Percentiles rank a stretch among this genome's conserved stretches.
Evolutionary conservation across 2,888 invertebrate genomes (phyloP).

Genomic region (Polia nebulosa): DNA sequence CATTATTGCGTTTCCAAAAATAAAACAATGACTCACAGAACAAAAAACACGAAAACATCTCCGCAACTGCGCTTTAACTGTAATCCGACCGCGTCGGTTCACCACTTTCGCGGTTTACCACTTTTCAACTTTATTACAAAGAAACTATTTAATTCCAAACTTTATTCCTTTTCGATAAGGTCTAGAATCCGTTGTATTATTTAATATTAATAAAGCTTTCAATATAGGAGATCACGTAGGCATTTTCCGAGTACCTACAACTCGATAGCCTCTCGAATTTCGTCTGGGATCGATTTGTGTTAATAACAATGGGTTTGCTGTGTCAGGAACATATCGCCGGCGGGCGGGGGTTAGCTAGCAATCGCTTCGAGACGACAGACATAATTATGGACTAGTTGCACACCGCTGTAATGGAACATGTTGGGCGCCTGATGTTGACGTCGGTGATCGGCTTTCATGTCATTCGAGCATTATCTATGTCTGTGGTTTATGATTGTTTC

Average conservation of each 20-base stretch:
- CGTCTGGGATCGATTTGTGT: conserved; percentile 58
- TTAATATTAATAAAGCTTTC: conserved; percentile 54
- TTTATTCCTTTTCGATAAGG: conserved; percentile 28
- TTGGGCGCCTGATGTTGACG: conserved; percentile 37
- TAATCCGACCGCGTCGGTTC: conserved; percentile 55
- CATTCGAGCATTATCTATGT: conserved; percentile 26
- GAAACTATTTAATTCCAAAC: conserved; percentile 41
- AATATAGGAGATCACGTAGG: conserved; percentile 57
- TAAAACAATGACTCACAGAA: conserved; percentile 20
- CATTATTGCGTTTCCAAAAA: conserved; percentile 33
- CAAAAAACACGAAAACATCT: conserved; percentile 45
- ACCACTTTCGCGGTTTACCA: conserved; percentile 60
- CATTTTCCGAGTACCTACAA: conserved; percentile 51
- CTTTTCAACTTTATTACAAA: conserved; percentile 52
- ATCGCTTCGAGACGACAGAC: conserved; percentile 42
- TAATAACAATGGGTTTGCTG: conserved; percentile 60
- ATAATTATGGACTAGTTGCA: conserved; percentile 52
- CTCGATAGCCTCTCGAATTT: conserved; percentile 56
- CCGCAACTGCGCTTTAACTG: conserved; percentile 57
- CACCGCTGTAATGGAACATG: conserved; percentile 43
- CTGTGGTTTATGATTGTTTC: conserved; percentile 53
- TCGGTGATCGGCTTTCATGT: conserved; percentile 43
- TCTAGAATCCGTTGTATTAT: conserved; percentile 29
- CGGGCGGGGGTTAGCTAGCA: conserved; percentile 32
- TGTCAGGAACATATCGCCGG: conserved; percentile 51